Conservation (phyloP, 2,888 invertebrate species). For the Chromoteleia sp. region DNA sequence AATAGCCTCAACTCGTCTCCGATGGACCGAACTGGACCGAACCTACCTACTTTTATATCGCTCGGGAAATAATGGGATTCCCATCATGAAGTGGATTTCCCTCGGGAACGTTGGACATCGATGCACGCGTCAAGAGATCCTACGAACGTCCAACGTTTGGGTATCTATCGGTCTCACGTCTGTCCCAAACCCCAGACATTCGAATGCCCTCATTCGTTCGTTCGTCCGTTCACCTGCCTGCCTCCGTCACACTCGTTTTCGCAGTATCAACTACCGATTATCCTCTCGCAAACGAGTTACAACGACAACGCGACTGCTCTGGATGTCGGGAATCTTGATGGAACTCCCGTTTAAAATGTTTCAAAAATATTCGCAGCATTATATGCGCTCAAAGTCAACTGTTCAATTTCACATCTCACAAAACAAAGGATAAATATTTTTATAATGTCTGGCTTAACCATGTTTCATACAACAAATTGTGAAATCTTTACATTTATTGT, state of each 20-base stretch:
- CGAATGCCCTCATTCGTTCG: conserved; percentile 56
- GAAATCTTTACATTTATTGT: too few relatives aligned
- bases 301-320: conserved; percentile 28
- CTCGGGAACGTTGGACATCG: conserved; percentile 83
- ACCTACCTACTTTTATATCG: conserved; percentile 80
- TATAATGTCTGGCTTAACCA: too few relatives aligned
- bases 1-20: conserved; percentile 72
- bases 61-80: conserved; percentile 84
- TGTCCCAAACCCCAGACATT: conserved; percentile 63
- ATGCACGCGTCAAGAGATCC: conserved; percentile 83
- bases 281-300: conserved; percentile 63
- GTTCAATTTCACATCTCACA: too few relatives aligned
- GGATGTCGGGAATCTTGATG: conserved; percentile 34
- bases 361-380: conserved; percentile 4
- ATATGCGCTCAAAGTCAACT: too few relatives aligned
- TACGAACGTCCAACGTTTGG: conserved; percentile 76
- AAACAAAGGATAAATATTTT: too few relatives aligned
- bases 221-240: conserved; percentile 69
- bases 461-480: too few relatives aligned
- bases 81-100: conserved; percentile 85
- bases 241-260: conserved; percentile 68
- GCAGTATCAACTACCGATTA: conserved; percentile 71
- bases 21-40: conserved; percentile 71
- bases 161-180: conserved; percentile 76
- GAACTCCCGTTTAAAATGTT: conserved; percentile 23